Base-by-base conservation (phyloP, 2,113 vertebrate genomes). In the Tautogolabrus adspersus region DNA sequence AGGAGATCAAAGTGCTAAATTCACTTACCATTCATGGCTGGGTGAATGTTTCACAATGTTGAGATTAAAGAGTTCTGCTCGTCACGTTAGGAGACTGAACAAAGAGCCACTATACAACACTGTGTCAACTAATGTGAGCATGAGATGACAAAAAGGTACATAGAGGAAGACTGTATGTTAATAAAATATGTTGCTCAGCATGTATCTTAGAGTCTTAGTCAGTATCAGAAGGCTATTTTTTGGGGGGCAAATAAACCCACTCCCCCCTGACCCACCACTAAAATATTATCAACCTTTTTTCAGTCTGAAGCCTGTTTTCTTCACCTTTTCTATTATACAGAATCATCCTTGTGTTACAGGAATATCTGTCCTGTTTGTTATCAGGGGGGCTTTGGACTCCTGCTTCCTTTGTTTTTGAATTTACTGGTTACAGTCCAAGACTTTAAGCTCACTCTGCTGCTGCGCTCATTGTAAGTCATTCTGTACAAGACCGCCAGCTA, bases 381-480 rank as follows among this genome's bases (percentile, higher is more conserved):
- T 81, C 74, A 38, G 30, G 59, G 8, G 19, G 15, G 61, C 62
- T 78, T 74, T 85, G 61, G 54, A 64, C 60, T 79, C 61, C 21
- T 66, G 22, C 16, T 26, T 75, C 30, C 47, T 77, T 79, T 77
- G 46, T 21, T 46, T 69, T 62, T 54, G 9, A 30, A 64, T 52
- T 79, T 21, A 83, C 58, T 56, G 13, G 67, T 65, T 54, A 19
- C 38, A 66, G 49, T 81, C 67, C n/a, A 63, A 56, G 54, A 76
- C 51, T 71, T 16, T 67, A 58, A 79, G 75, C 61, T 74, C 47
- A 38, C 59, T 81, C 66, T 71, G 75, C 77, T 54, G 30, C 44
- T 44, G 21, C 5, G 5, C 62, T 79, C 67, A 79, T 83, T 78
- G 77, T 84, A 73, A 66, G 66, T 79, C 76, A 30, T 42, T 52